These are phyloP conservation scores for Drosophila neonasuta DNA, from an alignment of 2,888 invertebrate species.

Conservation along the genomic window DNA sequence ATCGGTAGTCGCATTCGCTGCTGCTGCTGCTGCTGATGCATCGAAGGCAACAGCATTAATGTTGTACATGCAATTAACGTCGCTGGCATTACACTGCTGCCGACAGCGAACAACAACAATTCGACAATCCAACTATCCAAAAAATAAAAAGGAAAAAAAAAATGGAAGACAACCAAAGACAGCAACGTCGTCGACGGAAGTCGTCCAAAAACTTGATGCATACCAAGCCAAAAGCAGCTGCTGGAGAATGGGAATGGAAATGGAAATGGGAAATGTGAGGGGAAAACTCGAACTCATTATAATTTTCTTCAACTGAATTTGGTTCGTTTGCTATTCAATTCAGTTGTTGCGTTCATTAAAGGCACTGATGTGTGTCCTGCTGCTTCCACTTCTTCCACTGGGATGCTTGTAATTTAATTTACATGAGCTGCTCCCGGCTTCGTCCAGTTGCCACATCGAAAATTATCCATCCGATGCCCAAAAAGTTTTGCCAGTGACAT, in stretches of 20 bases:
- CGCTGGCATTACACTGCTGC: conserved; percentile 29
- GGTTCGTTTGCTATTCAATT: conserved; percentile 55
- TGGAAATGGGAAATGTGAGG: conserved; percentile 5
- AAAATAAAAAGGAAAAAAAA: conserved; percentile 7
- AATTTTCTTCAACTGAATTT: conserved; percentile 56
- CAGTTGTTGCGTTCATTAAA: conserved; percentile 45
- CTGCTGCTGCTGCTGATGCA: no score
- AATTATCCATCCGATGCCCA: conserved; percentile 43
- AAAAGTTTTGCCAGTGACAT: conserved; percentile 59
- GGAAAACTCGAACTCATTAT: conserved; percentile 60
- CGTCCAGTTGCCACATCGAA: conserved; percentile 40
- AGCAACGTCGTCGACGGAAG: conserved; percentile 10
- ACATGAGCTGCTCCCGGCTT: conserved; percentile 48
- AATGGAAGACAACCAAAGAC: conserved; percentile 15
- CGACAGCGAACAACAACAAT: conserved; percentile 26
- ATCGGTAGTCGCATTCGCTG: conserved; percentile 13
- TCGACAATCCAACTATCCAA: conserved; percentile 24
- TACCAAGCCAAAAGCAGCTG: conserved; percentile 11
- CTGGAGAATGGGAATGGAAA: neutral
- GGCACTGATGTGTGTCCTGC: conserved; percentile 28
- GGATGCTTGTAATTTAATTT: conserved; percentile 63
- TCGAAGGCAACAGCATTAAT: conserved; percentile 30
- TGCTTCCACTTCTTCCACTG: conserved; percentile 9
- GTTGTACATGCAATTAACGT: conserved; percentile 70
- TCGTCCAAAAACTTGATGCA: conserved; percentile 24